Base-by-base conservation (phyloP, 2,113 vertebrate species). In the Ciconia stormi region DNA sequence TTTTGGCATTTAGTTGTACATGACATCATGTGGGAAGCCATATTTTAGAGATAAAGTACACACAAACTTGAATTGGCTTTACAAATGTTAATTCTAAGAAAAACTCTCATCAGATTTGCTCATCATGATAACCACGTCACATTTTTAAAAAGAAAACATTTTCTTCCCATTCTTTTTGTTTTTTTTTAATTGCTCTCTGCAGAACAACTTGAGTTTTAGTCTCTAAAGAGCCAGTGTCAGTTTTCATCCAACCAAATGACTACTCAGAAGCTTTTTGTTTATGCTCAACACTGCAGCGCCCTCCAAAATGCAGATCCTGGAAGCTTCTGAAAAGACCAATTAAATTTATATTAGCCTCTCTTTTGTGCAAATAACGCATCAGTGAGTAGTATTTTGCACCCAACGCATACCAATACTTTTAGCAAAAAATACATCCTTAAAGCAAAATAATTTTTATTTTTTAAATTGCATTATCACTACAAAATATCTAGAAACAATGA, bases 1-100 rank as follows among this genome's bases (percentile, higher is more conserved):
- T 90, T 77, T 73, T 96, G 96, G 87, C 95, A 94, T 73, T 58
- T 42, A 30, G 22, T 30, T 47, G 30, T 63, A 83, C 9, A 26
- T 85, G 95, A 97, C 91, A 95, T 95, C n/a, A 32, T 40, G 61
- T 78, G 85, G 82, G 81, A 94, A 96, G 89, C 92, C 89, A 61
- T 91, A 91, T 90, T 84, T 78, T 62, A 79, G 72, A 61, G 81
- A 87, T 74, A 84, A 89, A 93, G 72, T 40, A 88, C 74, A 95
- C 67, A 86, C 32, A 93, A 91, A 87, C 80, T 92, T 62, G 63
- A 93, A 63, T 7, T 81, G 66, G 74, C 59, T 91, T 95, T 77
- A 85, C 83, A 93, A 92, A 95, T 19, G 53, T 65, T 93, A 88
- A 83, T 83, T 90, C 74, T 87, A 95, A 90, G 82, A 95, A 91